Base-by-base conservation (phyloP, 2,888 invertebrate species). In the Epinotia brunnichana region DNA sequence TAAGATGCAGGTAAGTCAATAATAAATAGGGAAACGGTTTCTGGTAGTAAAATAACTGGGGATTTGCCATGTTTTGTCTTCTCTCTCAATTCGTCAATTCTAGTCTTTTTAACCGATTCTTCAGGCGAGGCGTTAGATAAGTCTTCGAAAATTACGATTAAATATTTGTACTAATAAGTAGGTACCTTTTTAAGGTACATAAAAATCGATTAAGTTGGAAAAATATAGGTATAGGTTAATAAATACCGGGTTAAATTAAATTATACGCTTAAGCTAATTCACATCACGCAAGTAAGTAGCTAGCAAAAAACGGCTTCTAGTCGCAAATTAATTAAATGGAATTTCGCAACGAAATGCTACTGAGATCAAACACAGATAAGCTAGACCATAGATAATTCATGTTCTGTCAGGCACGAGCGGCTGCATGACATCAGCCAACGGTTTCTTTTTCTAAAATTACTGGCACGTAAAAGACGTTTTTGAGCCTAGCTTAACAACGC, bases 351-450 rank as follows among this genome's bases (percentile, higher is more conserved):
- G 72, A 72, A 68, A 62, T 21, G 67, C 72, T 68, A 72, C 72
- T 56, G 67, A 60, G 71, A 72, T 72, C 67, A 15, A 72, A 56
- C 61, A 24, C 48, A 56, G 72, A 72, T 72, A 72, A 72, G 72
- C 72, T 62, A 68, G 63, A 63, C 72, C 72, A 72, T 72, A 72
- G 67, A 72, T 72, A 68, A 62, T 68, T 72, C 72, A 67, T 72
- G 72, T 72, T 72, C 72, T 68, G 67, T 48, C 67, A 51, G 72
- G 72, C 67, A 68, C 67, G 48, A 67, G 72, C 72, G 61, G 56
- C 17, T 62, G 67, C 72, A 56, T 68, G 72, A 72, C 72, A n/a
- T n/a, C n/a, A 67, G 67, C 67, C 67, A 72, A 62, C 72, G 72
- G 61, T 61, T 72, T 72, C 41, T 72, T 72, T 72, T 68, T 72